These are phyloP conservation scores for Apoda limacodes DNA, from an alignment of 2,888 invertebrate species.

Conservation along the genomic window DNA sequence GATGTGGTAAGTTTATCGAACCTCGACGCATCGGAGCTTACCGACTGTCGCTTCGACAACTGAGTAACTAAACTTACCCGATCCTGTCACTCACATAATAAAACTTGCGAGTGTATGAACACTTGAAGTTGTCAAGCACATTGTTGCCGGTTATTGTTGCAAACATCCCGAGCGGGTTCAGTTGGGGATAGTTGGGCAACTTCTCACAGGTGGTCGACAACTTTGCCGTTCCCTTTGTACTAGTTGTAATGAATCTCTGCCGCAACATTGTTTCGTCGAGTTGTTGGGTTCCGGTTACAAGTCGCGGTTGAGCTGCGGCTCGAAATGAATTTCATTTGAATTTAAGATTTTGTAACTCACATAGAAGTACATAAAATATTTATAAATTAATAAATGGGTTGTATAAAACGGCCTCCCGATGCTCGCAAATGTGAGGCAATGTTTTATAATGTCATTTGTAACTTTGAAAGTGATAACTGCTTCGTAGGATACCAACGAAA, in stretches of 20 bases:
- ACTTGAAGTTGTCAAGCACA: conserved; percentile 6
- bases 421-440: too few species aligned
- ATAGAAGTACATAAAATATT: too few species aligned
- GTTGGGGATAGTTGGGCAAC: conserved; percentile 19
- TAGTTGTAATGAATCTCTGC: conserved; percentile 25
- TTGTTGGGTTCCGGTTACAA: too few species aligned
- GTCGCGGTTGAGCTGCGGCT: conserved; percentile 21
- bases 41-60: too few species aligned
- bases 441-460: too few species aligned
- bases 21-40: conserved; percentile 4
- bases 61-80: too few species aligned
- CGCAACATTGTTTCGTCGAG: conserved; percentile 24
- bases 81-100: too few species aligned
- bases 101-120: background rate
- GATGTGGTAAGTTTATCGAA: conserved; percentile 7
- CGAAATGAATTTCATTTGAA: conserved; percentile 28
- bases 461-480: too few species aligned
- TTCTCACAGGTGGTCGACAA: conserved; percentile 23
- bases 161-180: conserved; percentile 20
- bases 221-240: conserved; percentile 27
- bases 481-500: too few species aligned
- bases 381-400: too few species aligned
- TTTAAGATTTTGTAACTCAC: too few species aligned
- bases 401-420: too few species aligned
- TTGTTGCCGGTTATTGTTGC: conserved; percentile 17